A percentile compares a stretch with the other conserved stretches of the same genome.
Evolutionary conservation across 2,113 vertebrate species (phyloP).

Genomic region (Turnix velox): DNA sequence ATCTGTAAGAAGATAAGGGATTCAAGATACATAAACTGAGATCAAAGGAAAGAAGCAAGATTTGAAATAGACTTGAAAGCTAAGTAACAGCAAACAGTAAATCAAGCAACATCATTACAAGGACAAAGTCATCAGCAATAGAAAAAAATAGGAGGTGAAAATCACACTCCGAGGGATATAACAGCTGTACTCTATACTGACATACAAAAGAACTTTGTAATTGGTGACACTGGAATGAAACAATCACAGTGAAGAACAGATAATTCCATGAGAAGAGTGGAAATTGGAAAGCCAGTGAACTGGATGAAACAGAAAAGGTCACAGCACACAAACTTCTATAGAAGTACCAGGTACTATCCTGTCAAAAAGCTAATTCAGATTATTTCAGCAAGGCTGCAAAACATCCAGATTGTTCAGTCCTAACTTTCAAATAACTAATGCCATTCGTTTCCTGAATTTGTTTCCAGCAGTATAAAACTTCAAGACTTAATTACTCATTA

Average conservation of each 20-base stretch:
- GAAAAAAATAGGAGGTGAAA: neutral
- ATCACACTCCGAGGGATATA: neutral
- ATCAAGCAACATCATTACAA: neutral
- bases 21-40: neutral
- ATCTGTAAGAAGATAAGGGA: neutral
- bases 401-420: neutral
- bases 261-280: neutral
- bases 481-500: neutral
- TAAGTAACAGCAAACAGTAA: neutral
- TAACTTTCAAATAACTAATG: neutral
- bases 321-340: neutral
- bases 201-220: neutral
- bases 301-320: neutral
- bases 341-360: neutral
- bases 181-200: neutral
- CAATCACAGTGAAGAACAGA: neutral
- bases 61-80: neutral
- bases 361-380: neutral
- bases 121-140: neutral
- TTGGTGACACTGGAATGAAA: neutral
- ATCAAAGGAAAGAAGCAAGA: neutral
- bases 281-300: constrained; percentile 18
- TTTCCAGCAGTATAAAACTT: neutral
- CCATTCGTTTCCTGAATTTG: neutral
- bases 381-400: neutral